Conservation (phyloP, 2,797 vertebrate species). For the Cirrhinus molitorella region DNA sequence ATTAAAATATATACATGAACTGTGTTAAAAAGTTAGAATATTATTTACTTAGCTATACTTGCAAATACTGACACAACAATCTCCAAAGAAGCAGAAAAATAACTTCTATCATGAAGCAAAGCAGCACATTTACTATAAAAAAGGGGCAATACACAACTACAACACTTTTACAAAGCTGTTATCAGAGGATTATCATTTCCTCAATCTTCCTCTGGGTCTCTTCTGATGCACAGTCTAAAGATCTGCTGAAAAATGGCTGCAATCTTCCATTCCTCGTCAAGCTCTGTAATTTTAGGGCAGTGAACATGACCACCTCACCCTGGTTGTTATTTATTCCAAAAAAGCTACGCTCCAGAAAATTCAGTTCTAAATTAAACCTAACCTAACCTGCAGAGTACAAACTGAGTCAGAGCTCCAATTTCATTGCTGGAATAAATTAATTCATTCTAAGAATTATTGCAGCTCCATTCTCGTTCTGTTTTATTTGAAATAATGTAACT, state of each 20-base stretch:
- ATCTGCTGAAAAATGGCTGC: neutral
- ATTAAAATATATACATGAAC: too few species aligned
- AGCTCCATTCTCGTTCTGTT: neutral
- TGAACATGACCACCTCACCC: neutral
- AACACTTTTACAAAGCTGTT: neutral
- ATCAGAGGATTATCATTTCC: neutral
- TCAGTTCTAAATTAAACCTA: neutral
- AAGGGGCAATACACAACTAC: neutral
- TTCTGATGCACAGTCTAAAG: neutral
- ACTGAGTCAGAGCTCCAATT: neutral
- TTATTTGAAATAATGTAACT: too few species aligned
- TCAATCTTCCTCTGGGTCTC: neutral
- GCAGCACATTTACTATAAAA: neutral
- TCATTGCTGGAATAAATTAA: neutral
- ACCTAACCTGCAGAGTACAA: neutral
- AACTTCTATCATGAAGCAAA: neutral
- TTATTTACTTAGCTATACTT: neutral
- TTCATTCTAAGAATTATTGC: neutral
- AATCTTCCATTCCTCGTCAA: neutral
- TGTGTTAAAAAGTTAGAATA: too few species aligned
- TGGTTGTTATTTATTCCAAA: neutral
- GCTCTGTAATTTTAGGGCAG: neutral
- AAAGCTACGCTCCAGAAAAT: neutral
- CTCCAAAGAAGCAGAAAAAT: neutral
- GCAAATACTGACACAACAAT: neutral